These are phyloP conservation scores for Cheilosia grossa DNA, from an alignment of 2,888 invertebrate species.

Conservation along the genomic window DNA sequence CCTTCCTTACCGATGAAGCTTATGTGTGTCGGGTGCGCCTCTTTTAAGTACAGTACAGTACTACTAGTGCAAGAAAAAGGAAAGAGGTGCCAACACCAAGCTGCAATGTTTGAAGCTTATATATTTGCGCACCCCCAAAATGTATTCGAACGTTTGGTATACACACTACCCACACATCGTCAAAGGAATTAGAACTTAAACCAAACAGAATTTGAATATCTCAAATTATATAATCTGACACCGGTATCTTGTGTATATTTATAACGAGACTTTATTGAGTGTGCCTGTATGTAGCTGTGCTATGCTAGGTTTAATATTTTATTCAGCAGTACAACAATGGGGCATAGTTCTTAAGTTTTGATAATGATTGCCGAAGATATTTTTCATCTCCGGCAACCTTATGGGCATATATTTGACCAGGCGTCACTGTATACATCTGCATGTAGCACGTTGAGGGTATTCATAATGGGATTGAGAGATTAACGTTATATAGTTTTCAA, in stretches of 20 bases:
- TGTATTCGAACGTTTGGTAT: not conserved
- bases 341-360: not conserved
- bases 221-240: slow-evolving; percentile 35
- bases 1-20: slow-evolving; percentile 40
- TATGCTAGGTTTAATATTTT: not conserved
- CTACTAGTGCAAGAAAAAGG: not conserved
- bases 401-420: not conserved
- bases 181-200: slow-evolving; percentile 40
- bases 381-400: not conserved
- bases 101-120: slow-evolving; percentile 18
- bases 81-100: not conserved
- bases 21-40: not conserved
- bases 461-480: slow-evolving; percentile 20
- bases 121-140: slow-evolving; percentile 24
- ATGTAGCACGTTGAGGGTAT: not conserved
- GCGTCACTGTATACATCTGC: not conserved
- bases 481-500: not conserved
- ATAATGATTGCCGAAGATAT: not conserved
- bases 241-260: slow-evolving; percentile 5
- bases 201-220: slow-evolving; percentile 27
- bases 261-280: not conserved
- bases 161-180: slow-evolving; percentile 17
- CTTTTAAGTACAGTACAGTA: not conserved
- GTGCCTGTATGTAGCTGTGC: not conserved
- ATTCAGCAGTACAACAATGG: not conserved